Evolutionary conservation across 2,888 invertebrate species (phyloP).

Genomic region (Drosophila falleni): DNA sequence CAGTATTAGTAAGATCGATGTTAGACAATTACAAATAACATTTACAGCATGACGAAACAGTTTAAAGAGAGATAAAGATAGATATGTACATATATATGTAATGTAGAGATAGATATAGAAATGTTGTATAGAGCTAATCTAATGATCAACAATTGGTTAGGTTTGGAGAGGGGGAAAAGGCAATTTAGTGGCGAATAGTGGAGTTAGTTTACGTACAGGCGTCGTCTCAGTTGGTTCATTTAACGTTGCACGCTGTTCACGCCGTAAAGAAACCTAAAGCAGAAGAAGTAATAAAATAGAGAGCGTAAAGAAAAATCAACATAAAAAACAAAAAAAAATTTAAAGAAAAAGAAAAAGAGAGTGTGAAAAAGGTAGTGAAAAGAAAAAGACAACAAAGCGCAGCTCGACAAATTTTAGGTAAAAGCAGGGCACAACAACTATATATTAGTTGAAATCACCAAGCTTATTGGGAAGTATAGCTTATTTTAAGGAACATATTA

Average conservation of each 20-base stretch:
- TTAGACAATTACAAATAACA: constrained; percentile 54
- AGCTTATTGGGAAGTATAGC: background rate
- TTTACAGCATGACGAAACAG: constrained; percentile 41
- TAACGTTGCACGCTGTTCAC: constrained; percentile 87
- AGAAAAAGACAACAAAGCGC: constrained; percentile 12
- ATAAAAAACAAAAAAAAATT: constrained; percentile 86
- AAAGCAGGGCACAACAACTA: constrained; percentile 8
- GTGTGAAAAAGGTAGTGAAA: constrained; percentile 2
- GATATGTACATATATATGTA: constrained; percentile 34
- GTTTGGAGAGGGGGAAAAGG: background rate
- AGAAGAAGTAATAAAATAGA: constrained; percentile 81
- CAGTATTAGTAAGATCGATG: constrained; percentile 38
- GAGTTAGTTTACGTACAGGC: constrained; percentile 85
- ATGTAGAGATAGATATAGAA: constrained; percentile 21
- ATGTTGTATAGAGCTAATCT: constrained; percentile 47
- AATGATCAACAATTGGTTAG: constrained; percentile 44
- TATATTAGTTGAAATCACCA: background rate
- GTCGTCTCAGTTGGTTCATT: constrained; percentile 85
- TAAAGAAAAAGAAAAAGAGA: constrained; percentile 64
- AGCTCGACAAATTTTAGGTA: constrained; percentile 6
- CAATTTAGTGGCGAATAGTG: constrained; percentile 63
- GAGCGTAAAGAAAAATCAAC: constrained; percentile 79
- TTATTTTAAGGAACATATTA: constrained; percentile 1
- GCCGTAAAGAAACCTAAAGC: constrained; percentile 89
- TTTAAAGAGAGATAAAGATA: constrained; percentile 19